A percentile compares a stretch with the other conserved stretches of the same genome.
phyloP scores from a whole-genome alignment of 2,113 vertebrate species.

The Turdus rufiventris region DNA sequence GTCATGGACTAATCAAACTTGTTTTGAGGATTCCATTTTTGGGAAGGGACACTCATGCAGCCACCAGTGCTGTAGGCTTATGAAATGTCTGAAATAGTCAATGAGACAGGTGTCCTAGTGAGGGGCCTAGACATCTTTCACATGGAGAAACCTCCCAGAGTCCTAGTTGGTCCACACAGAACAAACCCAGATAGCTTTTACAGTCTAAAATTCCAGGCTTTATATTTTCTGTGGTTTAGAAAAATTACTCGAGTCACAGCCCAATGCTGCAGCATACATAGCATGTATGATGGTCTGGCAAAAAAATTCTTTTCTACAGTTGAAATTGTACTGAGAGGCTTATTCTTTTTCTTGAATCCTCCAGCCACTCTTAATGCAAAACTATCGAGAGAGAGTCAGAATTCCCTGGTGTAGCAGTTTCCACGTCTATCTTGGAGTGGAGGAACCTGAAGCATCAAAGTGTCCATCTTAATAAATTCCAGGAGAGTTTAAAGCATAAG shows the following conservation, averaged over 20 bases:
- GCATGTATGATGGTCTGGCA: background rate
- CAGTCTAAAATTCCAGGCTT: background rate
- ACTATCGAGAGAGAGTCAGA: background rate
- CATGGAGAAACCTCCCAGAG: background rate
- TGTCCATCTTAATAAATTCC: constrained; percentile 12
- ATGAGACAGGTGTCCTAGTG: background rate
- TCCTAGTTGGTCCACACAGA: background rate
- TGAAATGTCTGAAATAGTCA: background rate
- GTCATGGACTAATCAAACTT: background rate
- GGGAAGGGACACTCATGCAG: background rate
- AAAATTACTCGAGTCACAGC: background rate
- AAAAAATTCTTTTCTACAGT: background rate
- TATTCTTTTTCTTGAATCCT: background rate
- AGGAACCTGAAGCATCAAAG: constrained; percentile 6
- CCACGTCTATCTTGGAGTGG: background rate
- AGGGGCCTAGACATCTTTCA: background rate
- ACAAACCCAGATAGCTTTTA: background rate
- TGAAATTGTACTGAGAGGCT: background rate
- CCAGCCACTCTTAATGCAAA: background rate
- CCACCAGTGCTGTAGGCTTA: background rate
- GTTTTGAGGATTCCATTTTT: background rate
- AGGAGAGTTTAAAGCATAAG: background rate
- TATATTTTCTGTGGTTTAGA: background rate
- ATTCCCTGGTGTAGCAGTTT: background rate
- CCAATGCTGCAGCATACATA: background rate